Base-by-base conservation (phyloP, 2,888 invertebrate species). In the Lacanobia wlatinum region DNA sequence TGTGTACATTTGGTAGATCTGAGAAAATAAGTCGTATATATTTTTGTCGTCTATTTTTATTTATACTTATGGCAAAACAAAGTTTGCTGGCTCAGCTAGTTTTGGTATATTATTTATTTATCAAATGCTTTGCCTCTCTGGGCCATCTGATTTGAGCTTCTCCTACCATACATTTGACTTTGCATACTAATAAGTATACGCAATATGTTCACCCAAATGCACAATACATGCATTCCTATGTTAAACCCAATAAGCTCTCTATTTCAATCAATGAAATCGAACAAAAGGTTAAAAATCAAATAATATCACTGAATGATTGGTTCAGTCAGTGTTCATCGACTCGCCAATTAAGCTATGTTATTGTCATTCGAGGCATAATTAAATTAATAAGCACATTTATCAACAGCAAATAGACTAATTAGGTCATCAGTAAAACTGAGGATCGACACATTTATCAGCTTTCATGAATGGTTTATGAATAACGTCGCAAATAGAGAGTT, bases 351-450 rank as follows among this genome's bases (percentile, higher is more conserved):
- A 50, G 46, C 6, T 2, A 9, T 21, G 38, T 14, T 5, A 46
- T 52, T 62, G 61, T 58, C 56, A 71, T 58, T 46, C 0, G 46
- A 61, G n/a, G n/a, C 18, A 21, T 62, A 46, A 52, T 75, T 50
- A 7, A 70, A 70, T 71, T 55, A 78, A 62, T 70, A 38, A 70
- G 12, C 5, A 23, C 40, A 60, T 74, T 77, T 14, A 56, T 21
- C 23, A 23, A 50, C 7, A 46, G 10, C 18, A 28, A 52, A 38
- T 38, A 18, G 7, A 28, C 3, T 38, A 58, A 78, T 38, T 58
- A 75, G 56, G 56, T 78, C 61, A 75, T 34, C 38, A 18, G 38
- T 50, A 23, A 40, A 69, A 43, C 60, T 52, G 55, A 34, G 53
- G n/a, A 1, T 34, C 1, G n/a, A 18, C 23, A 46, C 14, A 66